Evolutionary conservation across 2,113 vertebrate genomes (phyloP).

Genomic region (mouse (Mus musculus)): GRCm39 chr9:58890501-58891000

Average conservation of each 20-base stretch:
- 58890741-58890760: neutral
- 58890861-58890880: neutral
- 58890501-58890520: neutral
- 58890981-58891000: neutral
- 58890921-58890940: slow-evolving; percentile 2
- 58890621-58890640: neutral
- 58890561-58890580: neutral
- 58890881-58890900: neutral
- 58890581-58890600: neutral
- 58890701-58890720: neutral
- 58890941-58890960: neutral
- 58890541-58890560: neutral
- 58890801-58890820: neutral
- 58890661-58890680: neutral
- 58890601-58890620: neutral
- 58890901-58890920: slow-evolving; percentile 6
- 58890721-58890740: neutral
- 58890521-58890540: slow-evolving; percentile 13
- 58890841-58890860: neutral
- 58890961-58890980: neutral
- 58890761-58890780: neutral
- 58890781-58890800: neutral
- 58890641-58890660: neutral
- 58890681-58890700: neutral
- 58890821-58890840: neutral